These are phyloP conservation scores for Arctopsyche grandis DNA, from an alignment of 1,140 invertebrate species.

Conservation along the genomic window DNA sequence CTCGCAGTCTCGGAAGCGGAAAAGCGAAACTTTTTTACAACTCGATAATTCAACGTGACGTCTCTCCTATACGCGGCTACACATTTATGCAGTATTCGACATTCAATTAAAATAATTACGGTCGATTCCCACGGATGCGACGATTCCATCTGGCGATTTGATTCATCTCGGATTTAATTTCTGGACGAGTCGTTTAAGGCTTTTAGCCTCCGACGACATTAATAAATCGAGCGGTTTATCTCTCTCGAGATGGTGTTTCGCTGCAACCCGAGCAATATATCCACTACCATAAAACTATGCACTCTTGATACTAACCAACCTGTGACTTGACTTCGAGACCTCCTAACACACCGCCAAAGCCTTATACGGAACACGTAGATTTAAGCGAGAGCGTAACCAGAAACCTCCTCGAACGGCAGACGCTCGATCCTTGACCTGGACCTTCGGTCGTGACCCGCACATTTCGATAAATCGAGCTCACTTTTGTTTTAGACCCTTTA, in stretches of 20 bases:
- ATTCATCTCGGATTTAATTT: not conserved
- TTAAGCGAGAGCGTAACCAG: too few species aligned
- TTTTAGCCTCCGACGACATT: not conserved
- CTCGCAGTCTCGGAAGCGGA: constrained; percentile 8
- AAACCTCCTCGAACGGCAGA: not conserved
- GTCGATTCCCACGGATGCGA: too few species aligned
- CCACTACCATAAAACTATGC: constrained; percentile 27
- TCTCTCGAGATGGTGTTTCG: not conserved
- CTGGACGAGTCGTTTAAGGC: not conserved
- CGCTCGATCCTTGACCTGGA: constrained; percentile 13
- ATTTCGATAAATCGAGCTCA: not conserved
- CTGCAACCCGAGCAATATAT: constrained; percentile 4
- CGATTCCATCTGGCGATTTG: not conserved
- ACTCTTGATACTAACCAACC: not conserved
- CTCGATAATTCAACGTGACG: constrained; percentile 23
- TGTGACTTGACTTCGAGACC: constrained; percentile 31
- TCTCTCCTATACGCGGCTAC: too few species aligned
- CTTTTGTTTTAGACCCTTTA: not conserved
- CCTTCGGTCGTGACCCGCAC: constrained; percentile 11
- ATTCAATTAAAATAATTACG: too few species aligned
- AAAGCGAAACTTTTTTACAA: constrained; percentile 23
- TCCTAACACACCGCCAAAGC: not conserved
- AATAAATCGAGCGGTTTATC: constrained; percentile 13
- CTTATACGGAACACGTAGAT: not conserved
- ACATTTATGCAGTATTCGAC: too few species aligned